These are phyloP conservation scores for Schizotus pectinicornis DNA, from an alignment of 2,888 invertebrate genomes.

Conservation along the genomic window DNA sequence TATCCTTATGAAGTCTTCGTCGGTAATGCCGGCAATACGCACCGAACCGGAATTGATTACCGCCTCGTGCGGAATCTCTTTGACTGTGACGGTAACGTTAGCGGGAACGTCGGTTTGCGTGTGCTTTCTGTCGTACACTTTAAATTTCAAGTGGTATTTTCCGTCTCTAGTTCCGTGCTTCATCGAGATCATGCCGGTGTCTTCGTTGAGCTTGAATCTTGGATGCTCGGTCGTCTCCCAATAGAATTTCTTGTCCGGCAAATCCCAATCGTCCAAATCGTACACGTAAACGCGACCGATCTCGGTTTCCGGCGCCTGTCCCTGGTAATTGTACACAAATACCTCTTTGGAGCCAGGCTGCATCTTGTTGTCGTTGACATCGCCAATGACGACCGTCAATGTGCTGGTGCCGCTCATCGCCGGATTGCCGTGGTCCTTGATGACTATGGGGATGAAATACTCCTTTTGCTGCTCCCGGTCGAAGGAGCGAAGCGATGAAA, in stretches of 20 bases:
- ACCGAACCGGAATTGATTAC: slow-evolving; percentile 95
- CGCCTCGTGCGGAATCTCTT: slow-evolving; percentile 94
- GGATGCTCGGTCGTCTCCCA: slow-evolving; percentile 90
- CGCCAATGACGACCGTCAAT: slow-evolving; percentile 94
- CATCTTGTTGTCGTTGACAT: slow-evolving; percentile 99
- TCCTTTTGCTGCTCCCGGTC: slow-evolving; percentile 96
- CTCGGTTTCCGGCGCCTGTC: slow-evolving; percentile 57
- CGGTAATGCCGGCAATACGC: slow-evolving; percentile 89
- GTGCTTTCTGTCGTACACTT: slow-evolving; percentile 90
- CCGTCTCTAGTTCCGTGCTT: slow-evolving; percentile 90
- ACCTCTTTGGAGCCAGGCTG: slow-evolving; percentile 97
- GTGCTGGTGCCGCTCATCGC: slow-evolving; percentile 96
- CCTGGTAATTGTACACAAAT: slow-evolving; percentile 94
- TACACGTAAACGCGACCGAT: slow-evolving; percentile 90
- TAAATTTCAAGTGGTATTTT: slow-evolving; percentile 79
- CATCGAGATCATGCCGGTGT: slow-evolving; percentile 96
- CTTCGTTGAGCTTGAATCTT: slow-evolving; percentile 82
- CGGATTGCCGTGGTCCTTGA: slow-evolving; percentile 96
- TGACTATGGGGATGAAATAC: slow-evolving; percentile 95
- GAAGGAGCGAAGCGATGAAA: slow-evolving; percentile 91
- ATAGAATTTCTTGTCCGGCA: slow-evolving; percentile 96
- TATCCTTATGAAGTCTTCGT: slow-evolving; percentile 94
- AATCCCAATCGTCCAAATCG: slow-evolving; percentile 98
- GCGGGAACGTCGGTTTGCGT: slow-evolving; percentile 95
- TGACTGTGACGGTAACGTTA: slow-evolving; percentile 94